Conservation (phyloP, 2,888 invertebrate species). For the Pristionchus arcanus region DNA sequence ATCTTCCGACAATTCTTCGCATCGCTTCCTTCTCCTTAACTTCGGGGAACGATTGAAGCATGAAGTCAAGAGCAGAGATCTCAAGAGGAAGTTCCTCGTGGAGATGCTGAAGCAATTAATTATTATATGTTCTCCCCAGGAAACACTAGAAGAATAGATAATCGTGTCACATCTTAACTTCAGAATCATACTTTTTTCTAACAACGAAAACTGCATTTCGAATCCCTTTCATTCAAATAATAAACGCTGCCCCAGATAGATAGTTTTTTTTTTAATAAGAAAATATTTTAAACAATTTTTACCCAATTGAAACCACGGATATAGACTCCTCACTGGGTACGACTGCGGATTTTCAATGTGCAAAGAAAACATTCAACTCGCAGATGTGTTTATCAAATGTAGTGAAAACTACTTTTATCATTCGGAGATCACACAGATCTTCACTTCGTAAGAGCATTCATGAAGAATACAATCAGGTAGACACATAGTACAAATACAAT, state of each 20-base stretch:
- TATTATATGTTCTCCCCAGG: not conserved
- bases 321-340: too few relatives aligned
- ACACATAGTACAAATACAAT: constrained; percentile 43
- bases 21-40: constrained; percentile 98
- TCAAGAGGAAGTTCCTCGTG: constrained; percentile 96
- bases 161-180: not conserved
- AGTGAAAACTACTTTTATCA: constrained; percentile 50
- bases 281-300: too few relatives aligned
- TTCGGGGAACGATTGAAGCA: constrained; percentile 96
- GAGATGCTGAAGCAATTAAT: constrained; percentile 85
- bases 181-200: too few relatives aligned
- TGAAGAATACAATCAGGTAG: constrained; percentile 45
- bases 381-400: constrained; percentile 36
- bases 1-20: constrained; percentile 98
- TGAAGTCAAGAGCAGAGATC: constrained; percentile 95
- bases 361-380: not conserved
- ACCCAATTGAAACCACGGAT: too few relatives aligned
- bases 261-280: too few relatives aligned
- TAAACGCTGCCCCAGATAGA: too few relatives aligned
- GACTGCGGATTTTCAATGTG: not conserved
- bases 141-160: not conserved
- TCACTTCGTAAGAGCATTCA: constrained; percentile 30
- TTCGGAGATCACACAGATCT: not conserved
- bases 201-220: too few relatives aligned
- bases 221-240: too few relatives aligned